Evolutionary conservation across 2,888 invertebrate species (phyloP).

Genomic region (Sarcophaga caerulescens): DNA sequence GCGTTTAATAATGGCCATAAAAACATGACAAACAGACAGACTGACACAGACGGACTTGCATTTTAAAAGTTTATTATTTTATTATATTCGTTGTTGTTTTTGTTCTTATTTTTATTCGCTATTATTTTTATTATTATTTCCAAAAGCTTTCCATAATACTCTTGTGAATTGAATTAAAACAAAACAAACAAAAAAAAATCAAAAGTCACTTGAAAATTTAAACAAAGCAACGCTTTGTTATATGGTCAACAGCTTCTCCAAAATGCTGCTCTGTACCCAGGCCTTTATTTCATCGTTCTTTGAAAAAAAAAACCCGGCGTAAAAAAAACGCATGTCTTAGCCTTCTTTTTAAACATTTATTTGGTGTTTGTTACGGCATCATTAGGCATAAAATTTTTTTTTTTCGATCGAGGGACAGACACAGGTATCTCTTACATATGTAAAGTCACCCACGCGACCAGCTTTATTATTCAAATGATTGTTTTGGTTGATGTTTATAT

Average conservation of each 20-base stretch:
- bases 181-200: not conserved
- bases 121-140: not conserved
- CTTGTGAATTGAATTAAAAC: not conserved
- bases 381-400: conserved; percentile 42
- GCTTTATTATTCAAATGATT: conserved; percentile 54
- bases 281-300: not conserved
- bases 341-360: conserved; percentile 5
- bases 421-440: conserved; percentile 44
- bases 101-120: too few relatives aligned
- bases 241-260: not conserved
- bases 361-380: conserved; percentile 16
- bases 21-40: conserved; percentile 23
- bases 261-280: not conserved
- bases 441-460: conserved; percentile 65
- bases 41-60: conserved; percentile 36
- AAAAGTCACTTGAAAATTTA: conserved; percentile 13
- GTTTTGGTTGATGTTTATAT: conserved; percentile 16
- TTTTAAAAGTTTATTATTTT: conserved; percentile 38
- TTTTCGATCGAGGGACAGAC: not conserved
- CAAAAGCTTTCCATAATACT: not conserved
- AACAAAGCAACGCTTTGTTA: not conserved
- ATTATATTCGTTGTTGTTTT: not conserved
- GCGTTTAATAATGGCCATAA: conserved; percentile 36
- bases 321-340: conserved; percentile 60
- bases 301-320: not conserved